Evolutionary conservation across 2,113 vertebrate genomes (phyloP), one percentile per base, ranked within the genome.

Genomic region (Lepus europaeus): DNA sequence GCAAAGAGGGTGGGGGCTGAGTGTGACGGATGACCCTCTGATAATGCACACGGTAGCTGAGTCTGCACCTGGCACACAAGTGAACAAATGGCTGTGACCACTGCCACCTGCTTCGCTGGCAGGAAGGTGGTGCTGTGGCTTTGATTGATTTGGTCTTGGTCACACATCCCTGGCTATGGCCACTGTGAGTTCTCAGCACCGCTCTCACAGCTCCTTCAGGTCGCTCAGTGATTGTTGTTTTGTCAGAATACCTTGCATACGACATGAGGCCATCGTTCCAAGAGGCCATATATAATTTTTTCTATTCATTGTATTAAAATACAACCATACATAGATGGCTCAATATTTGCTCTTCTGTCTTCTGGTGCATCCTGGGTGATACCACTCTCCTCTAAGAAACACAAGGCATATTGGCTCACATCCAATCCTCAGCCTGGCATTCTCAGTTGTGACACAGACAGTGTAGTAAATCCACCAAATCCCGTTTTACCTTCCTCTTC

Each of bases 21-120:
- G 94, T 98, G 98, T 69, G 98, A 99, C 59, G 99, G 98, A 97
- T 99, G 99, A 97, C 98, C 99, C 93, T 99, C 98, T 0, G 98
- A 99, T 96, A 99, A 99, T 78, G 99, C 99, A 63, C 98, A 99
- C 8, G 99, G 99, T 39, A 99, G 99, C 98, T 99, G 99, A 95
- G 99, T 99, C 98, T 99, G 99, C 94, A 99, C 27, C 63, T 31
- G 3, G 98, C 97, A 99, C 99, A 51, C 99, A 99, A 68, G 99
- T 99, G 59, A 99, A 99, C 99, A 99, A 97, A 9, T 99, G 99
- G 90, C 99, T 99, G 96, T 99, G 99, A 12, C 99, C 14, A 99
- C 99, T 91, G 99, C 99, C 10, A 98, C 99, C 97, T 99, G 98
- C 97, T 99, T 99, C 64, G 99, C 98, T 98, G 99, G 99, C 96